Percentiles rank a stretch among this genome's conserved stretches.
Conservation (phyloP, 2,797 vertebrate species). For the Sebastes aleutianus region DNA sequence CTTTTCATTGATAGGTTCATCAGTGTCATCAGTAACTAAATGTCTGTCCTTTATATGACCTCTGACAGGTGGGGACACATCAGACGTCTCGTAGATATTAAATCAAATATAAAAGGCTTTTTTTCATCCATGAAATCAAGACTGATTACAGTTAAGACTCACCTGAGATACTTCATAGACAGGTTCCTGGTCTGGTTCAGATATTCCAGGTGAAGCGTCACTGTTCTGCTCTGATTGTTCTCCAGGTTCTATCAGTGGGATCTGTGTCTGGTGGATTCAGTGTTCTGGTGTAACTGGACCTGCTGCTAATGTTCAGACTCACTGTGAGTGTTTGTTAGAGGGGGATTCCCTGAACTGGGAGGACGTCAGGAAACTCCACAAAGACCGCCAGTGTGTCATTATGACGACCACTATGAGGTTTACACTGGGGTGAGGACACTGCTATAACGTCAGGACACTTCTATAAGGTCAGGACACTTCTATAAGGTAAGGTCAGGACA, state of each 20-base stretch:
- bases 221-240: conserved; percentile 63
- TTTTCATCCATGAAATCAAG: not conserved
- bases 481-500: too few species aligned
- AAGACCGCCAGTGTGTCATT: not conserved
- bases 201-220: conserved; percentile 12
- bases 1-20: not conserved
- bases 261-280: conserved; percentile 24
- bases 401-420: too few species aligned
- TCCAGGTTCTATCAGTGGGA: conserved; percentile 46
- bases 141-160: not conserved
- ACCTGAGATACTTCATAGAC: not conserved
- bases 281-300: conserved; percentile 44
- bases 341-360: conserved; percentile 53
- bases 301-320: conserved; percentile 24
- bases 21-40: not conserved
- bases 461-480: too few species aligned
- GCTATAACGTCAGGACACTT: too few species aligned
- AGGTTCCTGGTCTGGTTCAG: not conserved
- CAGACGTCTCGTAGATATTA: not conserved
- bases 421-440: not conserved
- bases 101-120: not conserved
- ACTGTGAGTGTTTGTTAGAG: not conserved
- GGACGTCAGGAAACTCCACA: conserved; percentile 36
- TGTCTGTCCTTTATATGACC: not conserved
- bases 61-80: not conserved